These are phyloP conservation scores for Hirtodrosophila histrioides DNA, from an alignment of 2,888 invertebrate species.

Conservation along the genomic window DNA sequence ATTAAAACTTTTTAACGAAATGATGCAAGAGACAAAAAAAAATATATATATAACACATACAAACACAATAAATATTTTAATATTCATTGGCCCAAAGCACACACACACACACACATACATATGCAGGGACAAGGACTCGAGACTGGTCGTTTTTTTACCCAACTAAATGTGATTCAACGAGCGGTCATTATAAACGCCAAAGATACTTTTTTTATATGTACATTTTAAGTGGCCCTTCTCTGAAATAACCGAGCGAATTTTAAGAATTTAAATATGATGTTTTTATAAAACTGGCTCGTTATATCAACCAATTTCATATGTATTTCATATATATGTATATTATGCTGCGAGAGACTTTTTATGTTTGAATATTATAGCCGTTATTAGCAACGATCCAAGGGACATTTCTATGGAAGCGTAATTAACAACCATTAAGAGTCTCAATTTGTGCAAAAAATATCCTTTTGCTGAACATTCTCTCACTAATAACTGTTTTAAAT, in stretches of 20 bases:
- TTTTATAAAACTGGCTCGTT: conserved; percentile 10
- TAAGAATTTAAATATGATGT: conserved; percentile 15
- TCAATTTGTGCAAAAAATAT: too few relatives aligned
- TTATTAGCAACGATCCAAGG: too few relatives aligned
- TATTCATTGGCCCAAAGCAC: conserved; percentile 58
- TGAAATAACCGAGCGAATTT: conserved; percentile 6
- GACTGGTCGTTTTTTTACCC: neutral
- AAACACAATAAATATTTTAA: conserved; percentile 53
- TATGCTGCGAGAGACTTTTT: too few relatives aligned
- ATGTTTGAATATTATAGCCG: too few relatives aligned
- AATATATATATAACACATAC: conserved; percentile 3
- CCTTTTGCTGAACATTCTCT: too few relatives aligned
- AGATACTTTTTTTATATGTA: conserved; percentile 20
- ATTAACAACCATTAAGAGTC: too few relatives aligned
- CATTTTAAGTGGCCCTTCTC: conserved; percentile 34
- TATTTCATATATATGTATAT: too few relatives aligned
- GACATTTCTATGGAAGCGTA: too few relatives aligned
- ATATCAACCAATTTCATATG: neutral
- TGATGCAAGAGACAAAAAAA: conserved; percentile 22
- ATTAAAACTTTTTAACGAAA: conserved; percentile 73
- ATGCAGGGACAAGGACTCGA: conserved; percentile 6
- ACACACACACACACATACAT: conserved; percentile 16
- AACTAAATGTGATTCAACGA: conserved; percentile 38
- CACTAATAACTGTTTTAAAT: too few relatives aligned
- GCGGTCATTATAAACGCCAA: conserved; percentile 27